These are phyloP conservation scores for Drosophila neocordata DNA, from an alignment of 1,140 invertebrate species.

Conservation along the genomic window DNA sequence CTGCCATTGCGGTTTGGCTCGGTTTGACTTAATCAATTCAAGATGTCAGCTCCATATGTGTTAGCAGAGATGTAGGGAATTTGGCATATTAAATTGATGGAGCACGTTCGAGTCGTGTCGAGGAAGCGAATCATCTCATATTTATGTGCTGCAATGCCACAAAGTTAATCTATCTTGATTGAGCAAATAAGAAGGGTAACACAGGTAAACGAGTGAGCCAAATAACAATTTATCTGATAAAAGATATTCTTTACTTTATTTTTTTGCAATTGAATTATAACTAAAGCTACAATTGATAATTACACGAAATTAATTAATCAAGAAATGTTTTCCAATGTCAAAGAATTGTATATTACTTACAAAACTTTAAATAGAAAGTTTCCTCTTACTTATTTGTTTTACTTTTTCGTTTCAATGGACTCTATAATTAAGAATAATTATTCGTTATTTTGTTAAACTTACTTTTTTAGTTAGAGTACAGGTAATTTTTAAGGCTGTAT, in stretches of 20 bases:
- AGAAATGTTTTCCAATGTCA: too few species aligned
- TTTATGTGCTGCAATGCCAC: constrained; percentile 23
- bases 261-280: too few species aligned
- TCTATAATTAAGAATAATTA: not conserved
- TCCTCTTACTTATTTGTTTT: too few species aligned
- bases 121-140: constrained; percentile 49
- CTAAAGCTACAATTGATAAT: too few species aligned
- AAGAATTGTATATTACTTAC: too few species aligned
- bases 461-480: constrained; percentile 14
- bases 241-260: too few species aligned
- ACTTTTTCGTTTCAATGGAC: not conserved
- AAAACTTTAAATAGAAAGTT: too few species aligned
- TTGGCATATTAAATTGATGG: constrained; percentile 66
- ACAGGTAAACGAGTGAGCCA: not conserved
- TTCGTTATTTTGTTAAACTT: not conserved
- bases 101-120: constrained; percentile 56
- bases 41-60: constrained; percentile 67
- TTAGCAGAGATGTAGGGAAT: constrained; percentile 16
- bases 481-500: constrained; percentile 2
- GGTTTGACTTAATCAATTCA: constrained; percentile 75
- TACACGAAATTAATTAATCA: too few species aligned
- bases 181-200: not conserved
- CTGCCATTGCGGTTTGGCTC: constrained; percentile 36
- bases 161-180: not conserved
- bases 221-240: constrained; percentile 5